These are phyloP conservation scores for Lithophane ornitopus DNA, from an alignment of 2,888 invertebrate genomes.

Conservation along the genomic window DNA sequence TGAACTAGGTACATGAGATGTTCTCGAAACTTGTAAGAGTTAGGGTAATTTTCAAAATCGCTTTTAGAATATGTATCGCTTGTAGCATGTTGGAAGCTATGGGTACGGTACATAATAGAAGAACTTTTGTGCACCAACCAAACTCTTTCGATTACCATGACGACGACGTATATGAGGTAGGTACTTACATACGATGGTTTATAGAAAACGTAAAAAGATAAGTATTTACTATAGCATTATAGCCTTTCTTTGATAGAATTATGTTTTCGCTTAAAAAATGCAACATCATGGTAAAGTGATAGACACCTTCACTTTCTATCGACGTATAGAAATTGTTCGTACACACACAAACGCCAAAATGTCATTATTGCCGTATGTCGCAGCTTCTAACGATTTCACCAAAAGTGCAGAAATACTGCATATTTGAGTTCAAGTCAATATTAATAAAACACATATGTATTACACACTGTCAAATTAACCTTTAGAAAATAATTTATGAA, in stretches of 20 bases:
- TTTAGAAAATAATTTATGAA: slow-evolving; percentile 4
- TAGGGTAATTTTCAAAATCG: too few relatives aligned
- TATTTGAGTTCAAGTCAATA: not conserved
- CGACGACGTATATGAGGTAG: not conserved
- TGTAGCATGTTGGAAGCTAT: too few relatives aligned
- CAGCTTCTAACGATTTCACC: slow-evolving; percentile 14
- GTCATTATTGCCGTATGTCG: not conserved
- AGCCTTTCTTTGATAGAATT: slow-evolving; percentile 14
- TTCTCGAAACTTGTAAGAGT: not conserved
- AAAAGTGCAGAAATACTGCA: slow-evolving; percentile 15
- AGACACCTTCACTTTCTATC: slow-evolving; percentile 44
- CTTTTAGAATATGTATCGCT: too few relatives aligned
- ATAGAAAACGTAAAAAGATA: slow-evolving; percentile 15
- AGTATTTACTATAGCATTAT: not conserved
- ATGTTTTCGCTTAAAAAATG: slow-evolving; percentile 36
- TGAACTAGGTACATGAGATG: not conserved
- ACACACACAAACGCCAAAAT: slow-evolving; percentile 7
- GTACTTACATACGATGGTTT: not conserved
- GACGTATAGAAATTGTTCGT: slow-evolving; percentile 25
- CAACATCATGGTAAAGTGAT: slow-evolving; percentile 35
- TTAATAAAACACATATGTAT: not conserved
- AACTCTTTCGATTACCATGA: not conserved
- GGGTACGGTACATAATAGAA: too few relatives aligned
- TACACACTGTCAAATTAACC: slow-evolving; percentile 1
- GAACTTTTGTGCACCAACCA: not conserved